Evolutionary conservation across 2,888 invertebrate species (phyloP).

Genomic region (Sthenelais limicola): DNA sequence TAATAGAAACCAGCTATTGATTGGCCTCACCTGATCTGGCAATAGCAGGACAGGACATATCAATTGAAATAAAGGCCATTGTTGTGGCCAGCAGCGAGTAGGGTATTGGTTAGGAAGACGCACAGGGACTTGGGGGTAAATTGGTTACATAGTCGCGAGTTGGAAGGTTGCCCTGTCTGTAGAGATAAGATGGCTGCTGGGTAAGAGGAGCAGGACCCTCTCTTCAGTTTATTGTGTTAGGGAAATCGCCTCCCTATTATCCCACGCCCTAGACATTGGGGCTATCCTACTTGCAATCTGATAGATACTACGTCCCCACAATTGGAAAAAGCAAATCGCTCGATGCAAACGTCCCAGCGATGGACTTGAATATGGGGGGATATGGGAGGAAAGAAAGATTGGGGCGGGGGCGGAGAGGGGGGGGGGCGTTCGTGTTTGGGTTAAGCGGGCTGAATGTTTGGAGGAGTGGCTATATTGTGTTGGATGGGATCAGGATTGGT

Average conservation of each 20-base stretch:
- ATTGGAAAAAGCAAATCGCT: not conserved
- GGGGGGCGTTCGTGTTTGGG: slow-evolving; percentile 1
- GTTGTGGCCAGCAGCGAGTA: not conserved
- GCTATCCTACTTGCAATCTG: not conserved
- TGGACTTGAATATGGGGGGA: not conserved
- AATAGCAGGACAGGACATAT: not conserved
- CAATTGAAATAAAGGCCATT: not conserved
- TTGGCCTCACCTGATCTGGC: not conserved
- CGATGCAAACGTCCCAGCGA: not conserved
- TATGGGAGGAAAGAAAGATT: no score
- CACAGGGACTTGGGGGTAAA: not conserved
- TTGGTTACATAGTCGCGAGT: slow-evolving; percentile 11
- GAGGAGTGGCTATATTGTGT: no score
- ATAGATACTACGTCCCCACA: not conserved
- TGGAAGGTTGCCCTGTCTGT: slow-evolving; percentile 1
- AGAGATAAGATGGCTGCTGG: slow-evolving; percentile 9
- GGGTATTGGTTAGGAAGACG: not conserved
- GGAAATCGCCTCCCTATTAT: not conserved
- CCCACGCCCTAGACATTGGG: not conserved
- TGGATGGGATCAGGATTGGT: no score
- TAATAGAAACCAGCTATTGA: not conserved
- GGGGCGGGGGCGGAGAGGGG: slow-evolving; percentile 1
- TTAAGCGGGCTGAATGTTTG: not conserved
- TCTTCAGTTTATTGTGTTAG: not conserved
- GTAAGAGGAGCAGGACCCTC: not conserved